Percentiles rank a stretch among this genome's conserved stretches.
phyloP scores from a whole-genome alignment of 2,888 invertebrate species.

The Dicranocentrus wangi region DNA sequence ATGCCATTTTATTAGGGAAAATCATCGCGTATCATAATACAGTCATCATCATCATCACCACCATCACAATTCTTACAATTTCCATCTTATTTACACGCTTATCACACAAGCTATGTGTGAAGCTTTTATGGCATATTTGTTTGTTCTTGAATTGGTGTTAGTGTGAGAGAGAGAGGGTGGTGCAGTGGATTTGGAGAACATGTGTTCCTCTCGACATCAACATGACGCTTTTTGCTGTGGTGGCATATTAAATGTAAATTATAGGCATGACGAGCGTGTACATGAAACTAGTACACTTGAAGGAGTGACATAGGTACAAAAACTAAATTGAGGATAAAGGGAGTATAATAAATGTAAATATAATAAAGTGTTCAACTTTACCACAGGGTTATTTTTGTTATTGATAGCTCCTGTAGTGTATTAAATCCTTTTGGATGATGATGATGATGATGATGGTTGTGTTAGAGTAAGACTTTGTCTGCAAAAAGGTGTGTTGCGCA shows the following conservation, averaged over 20 bases:
- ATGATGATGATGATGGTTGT: slow-evolving; percentile 26
- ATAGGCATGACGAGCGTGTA: too few species aligned
- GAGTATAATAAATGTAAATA: neutral
- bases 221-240: slow-evolving; percentile 4
- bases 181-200: slow-evolving; percentile 8
- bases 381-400: too few species aligned
- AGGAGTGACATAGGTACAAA: too few species aligned
- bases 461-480: neutral
- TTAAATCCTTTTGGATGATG: neutral
- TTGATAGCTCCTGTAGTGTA: neutral
- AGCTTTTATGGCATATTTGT: too few species aligned
- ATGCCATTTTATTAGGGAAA: slow-evolving; percentile 7
- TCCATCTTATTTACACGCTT: neutral
- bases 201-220: slow-evolving; percentile 14
- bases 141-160: neutral
- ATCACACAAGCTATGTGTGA: neutral
- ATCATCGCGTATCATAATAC: neutral
- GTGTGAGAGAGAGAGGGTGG: slow-evolving; percentile 2
- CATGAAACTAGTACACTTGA: neutral
- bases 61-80: neutral
- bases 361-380: slow-evolving; percentile 7
- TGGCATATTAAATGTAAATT: slow-evolving; percentile 5
- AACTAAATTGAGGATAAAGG: too few species aligned
- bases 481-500: slow-evolving; percentile 64
- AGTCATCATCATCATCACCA: neutral